phyloP scores from a whole-genome alignment of 1,140 invertebrate genomes.

The Zaprionus taronus region DNA sequence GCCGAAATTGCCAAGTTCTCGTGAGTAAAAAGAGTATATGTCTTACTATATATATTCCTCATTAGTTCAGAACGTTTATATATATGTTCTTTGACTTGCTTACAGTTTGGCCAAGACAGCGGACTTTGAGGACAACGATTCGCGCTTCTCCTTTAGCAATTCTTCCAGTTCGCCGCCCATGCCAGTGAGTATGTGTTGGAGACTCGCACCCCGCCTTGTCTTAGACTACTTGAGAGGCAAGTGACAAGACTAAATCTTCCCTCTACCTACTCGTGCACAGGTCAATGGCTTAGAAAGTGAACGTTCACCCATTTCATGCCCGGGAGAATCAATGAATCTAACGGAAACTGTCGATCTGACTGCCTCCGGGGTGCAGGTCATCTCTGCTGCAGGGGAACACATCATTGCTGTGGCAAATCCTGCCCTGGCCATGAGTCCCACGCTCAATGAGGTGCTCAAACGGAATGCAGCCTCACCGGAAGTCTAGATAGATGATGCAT shows the following conservation, averaged over 20 bases:
- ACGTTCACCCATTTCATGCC: conserved; percentile 47
- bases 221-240: conserved; percentile 10
- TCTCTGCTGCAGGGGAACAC: conserved; percentile 92
- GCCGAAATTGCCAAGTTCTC: conserved; percentile 82
- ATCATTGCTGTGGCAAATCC: conserved; percentile 95
- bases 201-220: conserved; percentile 11
- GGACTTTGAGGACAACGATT: conserved; percentile 86
- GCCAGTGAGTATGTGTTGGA: conserved; percentile 85
- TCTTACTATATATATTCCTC: neutral
- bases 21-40: conserved; percentile 57
- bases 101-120: conserved; percentile 64
- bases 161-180: conserved; percentile 89
- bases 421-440: conserved; percentile 87
- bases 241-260: conserved; percentile 16
- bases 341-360: conserved; percentile 62
- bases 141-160: conserved; percentile 90
- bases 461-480: conserved; percentile 74
- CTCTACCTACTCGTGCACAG: conserved; percentile 27
- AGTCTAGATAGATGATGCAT: conserved; percentile 24
- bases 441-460: conserved; percentile 76
- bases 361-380: conserved; percentile 88
- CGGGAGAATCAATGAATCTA: conserved; percentile 24
- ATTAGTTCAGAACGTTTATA: neutral
- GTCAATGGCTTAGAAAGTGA: conserved; percentile 77
- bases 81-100: neutral